Conservation (phyloP, 2,888 invertebrate species). For the Drosophila histrio region DNA sequence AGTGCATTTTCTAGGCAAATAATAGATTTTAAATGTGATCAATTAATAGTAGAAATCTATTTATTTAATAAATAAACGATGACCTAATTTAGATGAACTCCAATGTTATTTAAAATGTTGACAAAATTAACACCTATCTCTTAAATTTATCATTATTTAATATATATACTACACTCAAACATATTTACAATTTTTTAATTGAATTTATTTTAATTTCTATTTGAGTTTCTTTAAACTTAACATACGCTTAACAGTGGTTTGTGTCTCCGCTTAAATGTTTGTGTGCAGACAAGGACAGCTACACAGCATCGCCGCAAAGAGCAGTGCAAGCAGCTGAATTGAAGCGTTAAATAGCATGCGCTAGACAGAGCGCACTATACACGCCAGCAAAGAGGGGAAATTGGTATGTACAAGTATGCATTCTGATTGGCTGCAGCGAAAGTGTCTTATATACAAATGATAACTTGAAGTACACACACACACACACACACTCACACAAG, state of each 20-base stretch:
- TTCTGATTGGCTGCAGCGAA: slow-evolving; percentile 39
- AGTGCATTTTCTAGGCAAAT: no score
- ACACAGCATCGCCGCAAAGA: slow-evolving; percentile 3
- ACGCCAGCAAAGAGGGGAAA: slow-evolving; percentile 39
- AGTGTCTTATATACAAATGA: slow-evolving; percentile 24
- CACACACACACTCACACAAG: neutral
- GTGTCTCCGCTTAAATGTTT: slow-evolving; percentile 44
- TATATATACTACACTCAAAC: no score
- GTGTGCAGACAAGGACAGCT: slow-evolving; percentile 11
- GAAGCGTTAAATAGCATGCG: neutral
- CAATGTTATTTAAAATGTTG: no score
- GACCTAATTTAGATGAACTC: neutral
- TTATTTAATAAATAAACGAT: no score
- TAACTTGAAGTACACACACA: neutral
- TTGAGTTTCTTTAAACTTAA: neutral
- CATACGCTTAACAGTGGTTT: slow-evolving; percentile 54
- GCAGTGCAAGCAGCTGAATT: slow-evolving; percentile 7
- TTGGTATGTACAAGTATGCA: slow-evolving; percentile 36
- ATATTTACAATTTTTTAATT: neutral
- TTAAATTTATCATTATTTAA: no score
- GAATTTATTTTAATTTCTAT: neutral
- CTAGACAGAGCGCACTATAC: slow-evolving; percentile 18
- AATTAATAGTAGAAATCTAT: no score
- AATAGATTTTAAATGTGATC: no score
- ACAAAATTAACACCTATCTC: no score